Base-by-base conservation (phyloP, 2,797 vertebrate species). In the Neosilurus hyrtlii region DNA sequence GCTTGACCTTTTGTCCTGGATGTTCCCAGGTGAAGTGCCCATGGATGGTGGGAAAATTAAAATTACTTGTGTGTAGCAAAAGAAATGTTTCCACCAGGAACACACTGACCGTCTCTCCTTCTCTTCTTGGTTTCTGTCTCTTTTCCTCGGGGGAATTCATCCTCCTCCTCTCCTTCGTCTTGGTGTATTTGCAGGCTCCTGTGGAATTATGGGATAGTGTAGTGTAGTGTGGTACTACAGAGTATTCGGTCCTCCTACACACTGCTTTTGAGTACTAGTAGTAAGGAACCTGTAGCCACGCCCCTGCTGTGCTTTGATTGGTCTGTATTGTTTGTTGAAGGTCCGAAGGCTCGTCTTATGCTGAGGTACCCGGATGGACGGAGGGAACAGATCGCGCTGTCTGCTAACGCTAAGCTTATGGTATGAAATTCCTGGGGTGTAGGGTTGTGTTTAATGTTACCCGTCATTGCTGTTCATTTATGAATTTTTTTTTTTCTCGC, bases 341-440 rank as follows among this genome's bases (percentile, higher is more conserved):
- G 98, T 94, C 98, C 98, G 89, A 99, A 99, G 94, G 97, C 98
- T 92, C 96, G 96, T 85, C 92, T 99, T 89, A 99, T 99, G 98
- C 95, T 99, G 72, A 95, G 98, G 88, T 99, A 99, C 91, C 98
- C 98, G 86, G 98, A 99, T 91, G 98, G 98, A 74, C 96, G 97
- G 91, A 97, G 96, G 93, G 98, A 99, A 92, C 98, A 99, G 90
- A 96, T 99, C 89, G 95, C 96, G 85, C 92, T 99, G 91, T 97
- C 98, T 16, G 96, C 97, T 86, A 96, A 98, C 93, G 96, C 96
- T 88, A 99, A 97, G 89, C 95, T 99, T 83, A 92, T 99, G 95
- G 98, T 99, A 88, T 94, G 85, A 63, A 66, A 8, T 35, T 18
- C 12, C 0, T 43, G 37, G 37, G 37, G 37, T 43, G 37, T 43